Conservation (phyloP, 1,140 invertebrate species). For the Leptinotarsa undecemlineata region DNA sequence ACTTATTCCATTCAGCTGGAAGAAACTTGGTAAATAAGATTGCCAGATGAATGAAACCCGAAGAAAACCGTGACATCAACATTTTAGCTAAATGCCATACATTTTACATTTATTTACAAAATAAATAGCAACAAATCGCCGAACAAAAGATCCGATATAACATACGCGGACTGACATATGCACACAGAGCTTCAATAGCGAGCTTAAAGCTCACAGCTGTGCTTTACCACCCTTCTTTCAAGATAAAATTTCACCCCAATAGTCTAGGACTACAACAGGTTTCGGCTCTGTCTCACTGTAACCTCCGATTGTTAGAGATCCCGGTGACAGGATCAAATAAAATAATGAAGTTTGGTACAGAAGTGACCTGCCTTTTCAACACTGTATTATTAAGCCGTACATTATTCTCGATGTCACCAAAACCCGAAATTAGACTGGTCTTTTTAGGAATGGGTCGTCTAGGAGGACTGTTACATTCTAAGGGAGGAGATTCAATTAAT, state of each 20-base stretch:
- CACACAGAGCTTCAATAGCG: constrained; percentile 45
- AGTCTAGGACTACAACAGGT: not conserved
- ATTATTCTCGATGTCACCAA: constrained; percentile 52
- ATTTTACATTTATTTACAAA: constrained; percentile 36
- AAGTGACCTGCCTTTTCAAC: constrained; percentile 56
- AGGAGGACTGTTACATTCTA: constrained; percentile 36
- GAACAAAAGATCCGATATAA: constrained; percentile 20
- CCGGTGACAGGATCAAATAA: constrained; percentile 50
- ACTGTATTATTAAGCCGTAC: constrained; percentile 55
- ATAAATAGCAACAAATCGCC: constrained; percentile 34
- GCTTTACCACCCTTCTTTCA: constrained; percentile 43
- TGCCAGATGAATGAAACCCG: constrained; percentile 7
- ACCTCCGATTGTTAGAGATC: constrained; percentile 27
- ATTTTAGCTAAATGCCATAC: constrained; percentile 27
- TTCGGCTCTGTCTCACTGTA: constrained; percentile 24
- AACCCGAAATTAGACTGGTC: constrained; percentile 49
- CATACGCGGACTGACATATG: constrained; percentile 42
- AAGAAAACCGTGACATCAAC: constrained; percentile 29
- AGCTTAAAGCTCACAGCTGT: constrained; percentile 46
- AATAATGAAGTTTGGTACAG: constrained; percentile 56
- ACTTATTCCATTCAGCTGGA: not conserved
- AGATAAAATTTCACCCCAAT: constrained; percentile 25
- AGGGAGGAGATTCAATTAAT: constrained; percentile 44
- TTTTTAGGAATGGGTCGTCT: constrained; percentile 29
- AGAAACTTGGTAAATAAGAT: not conserved